These are phyloP conservation scores for Antheraea mylitta DNA, from an alignment of 1,140 invertebrate species.

Conservation along the genomic window DNA sequence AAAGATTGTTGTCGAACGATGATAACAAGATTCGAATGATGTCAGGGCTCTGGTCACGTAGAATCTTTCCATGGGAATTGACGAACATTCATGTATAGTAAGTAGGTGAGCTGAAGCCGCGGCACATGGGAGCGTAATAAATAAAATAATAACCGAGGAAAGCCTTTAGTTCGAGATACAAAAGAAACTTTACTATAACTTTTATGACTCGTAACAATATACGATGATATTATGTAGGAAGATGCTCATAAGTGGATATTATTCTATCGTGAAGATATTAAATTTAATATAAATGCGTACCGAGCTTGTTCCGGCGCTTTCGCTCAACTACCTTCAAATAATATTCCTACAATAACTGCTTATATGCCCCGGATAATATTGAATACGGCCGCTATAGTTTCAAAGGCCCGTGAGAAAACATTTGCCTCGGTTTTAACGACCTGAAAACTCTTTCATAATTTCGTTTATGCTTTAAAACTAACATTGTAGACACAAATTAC, in stretches of 20 bases:
- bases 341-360: slow-evolving; percentile 1
- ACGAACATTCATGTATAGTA: too few species aligned
- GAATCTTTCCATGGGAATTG: too few species aligned
- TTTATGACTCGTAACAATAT: not conserved
- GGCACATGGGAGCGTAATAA: not conserved
- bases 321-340: not conserved
- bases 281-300: slow-evolving; percentile 15
- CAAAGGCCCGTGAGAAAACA: not conserved
- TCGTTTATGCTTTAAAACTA: not conserved
- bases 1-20: too few species aligned
- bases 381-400: not conserved
- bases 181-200: not conserved
- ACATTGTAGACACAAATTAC: not conserved
- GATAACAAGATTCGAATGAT: too few species aligned
- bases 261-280: slow-evolving; percentile 3
- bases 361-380: not conserved
- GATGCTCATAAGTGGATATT: not conserved
- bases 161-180: not conserved
- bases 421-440: not conserved
- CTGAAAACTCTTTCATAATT: not conserved
- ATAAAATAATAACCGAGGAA: not conserved
- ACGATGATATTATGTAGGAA: not conserved
- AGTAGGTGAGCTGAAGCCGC: too few species aligned
- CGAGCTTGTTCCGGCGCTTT: slow-evolving; percentile 3
- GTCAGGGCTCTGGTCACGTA: too few species aligned